Evolutionary conservation across 2,113 vertebrate species (phyloP).

Genomic region (Desmodus rotundus): DNA sequence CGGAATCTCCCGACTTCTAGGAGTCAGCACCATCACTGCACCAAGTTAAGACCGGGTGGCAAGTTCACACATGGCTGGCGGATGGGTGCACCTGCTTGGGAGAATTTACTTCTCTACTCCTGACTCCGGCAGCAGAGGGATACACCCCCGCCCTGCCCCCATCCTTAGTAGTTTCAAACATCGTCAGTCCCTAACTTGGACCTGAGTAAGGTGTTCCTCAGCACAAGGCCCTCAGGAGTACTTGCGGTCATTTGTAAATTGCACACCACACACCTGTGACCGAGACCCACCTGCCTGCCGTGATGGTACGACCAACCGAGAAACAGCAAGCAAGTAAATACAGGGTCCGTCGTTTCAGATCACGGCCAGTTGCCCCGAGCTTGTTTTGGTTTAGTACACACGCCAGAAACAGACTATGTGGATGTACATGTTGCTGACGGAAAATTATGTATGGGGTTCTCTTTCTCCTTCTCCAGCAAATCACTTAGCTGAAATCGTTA

Average conservation of each 20-base stretch:
- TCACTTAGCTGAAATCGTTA: slow-evolving; percentile 42
- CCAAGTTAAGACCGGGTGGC: neutral
- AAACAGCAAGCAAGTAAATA: no score
- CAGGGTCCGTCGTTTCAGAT: neutral
- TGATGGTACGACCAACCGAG: neutral
- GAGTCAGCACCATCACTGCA: no score
- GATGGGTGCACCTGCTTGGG: neutral
- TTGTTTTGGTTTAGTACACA: neutral
- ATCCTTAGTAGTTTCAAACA: neutral
- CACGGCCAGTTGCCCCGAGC: neutral
- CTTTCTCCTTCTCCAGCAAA: slow-evolving; percentile 13
- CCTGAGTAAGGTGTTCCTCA: neutral
- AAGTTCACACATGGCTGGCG: neutral
- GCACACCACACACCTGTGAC: neutral
- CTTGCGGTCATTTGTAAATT: neutral
- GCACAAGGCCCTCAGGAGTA: neutral
- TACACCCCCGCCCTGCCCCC: neutral
- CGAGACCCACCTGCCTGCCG: neutral
- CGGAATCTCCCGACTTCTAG: neutral
- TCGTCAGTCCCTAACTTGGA: neutral
- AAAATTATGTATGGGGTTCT: neutral
- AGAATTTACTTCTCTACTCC: neutral
- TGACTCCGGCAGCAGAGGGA: neutral
- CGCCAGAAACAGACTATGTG: neutral
- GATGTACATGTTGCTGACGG: neutral